Evolutionary conservation across 1,140 invertebrate species (phyloP).

Genomic region (Heliconius nattereri): DNA sequence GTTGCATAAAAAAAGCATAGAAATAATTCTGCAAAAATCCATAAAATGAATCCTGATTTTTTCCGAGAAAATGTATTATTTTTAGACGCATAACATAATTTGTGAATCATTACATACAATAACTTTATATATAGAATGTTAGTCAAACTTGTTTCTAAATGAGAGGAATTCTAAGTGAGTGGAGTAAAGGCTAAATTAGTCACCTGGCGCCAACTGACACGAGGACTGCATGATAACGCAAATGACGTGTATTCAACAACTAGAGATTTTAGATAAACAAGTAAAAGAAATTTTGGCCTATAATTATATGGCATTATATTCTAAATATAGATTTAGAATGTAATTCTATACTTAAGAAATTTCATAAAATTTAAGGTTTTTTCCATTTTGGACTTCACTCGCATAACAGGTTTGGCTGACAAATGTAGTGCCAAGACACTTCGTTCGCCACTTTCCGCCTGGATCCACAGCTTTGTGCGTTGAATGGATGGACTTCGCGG

Average conservation of each 20-base stretch:
- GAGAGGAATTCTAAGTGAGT: constrained; percentile 22
- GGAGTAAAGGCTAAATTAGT: constrained; percentile 22
- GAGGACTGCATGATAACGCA: constrained; percentile 22
- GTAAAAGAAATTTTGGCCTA: not conserved
- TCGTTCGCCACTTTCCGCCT: not conserved
- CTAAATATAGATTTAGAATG: no score
- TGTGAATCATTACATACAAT: constrained; percentile 1
- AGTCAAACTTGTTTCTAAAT: not conserved
- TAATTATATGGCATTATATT: no score
- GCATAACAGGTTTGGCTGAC: no score
- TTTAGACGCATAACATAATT: not conserved
- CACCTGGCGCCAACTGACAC: constrained; percentile 28
- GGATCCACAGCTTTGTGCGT: not conserved
- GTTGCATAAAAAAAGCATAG: no score
- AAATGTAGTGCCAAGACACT: not conserved
- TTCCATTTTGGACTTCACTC: no score
- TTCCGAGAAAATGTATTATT: not conserved
- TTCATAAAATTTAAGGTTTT: no score
- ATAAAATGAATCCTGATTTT: not conserved
- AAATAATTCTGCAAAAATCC: not conserved
- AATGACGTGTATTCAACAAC: not conserved
- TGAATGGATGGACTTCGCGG: not conserved
- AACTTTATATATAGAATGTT: not conserved
- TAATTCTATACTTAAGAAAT: no score
- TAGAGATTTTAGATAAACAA: not conserved